Percentiles rank a stretch among this genome's conserved stretches.
These are phyloP conservation scores for Chaetops frenatus DNA, from an alignment of 2,113 vertebrate genomes.

Conservation along the genomic window DNA sequence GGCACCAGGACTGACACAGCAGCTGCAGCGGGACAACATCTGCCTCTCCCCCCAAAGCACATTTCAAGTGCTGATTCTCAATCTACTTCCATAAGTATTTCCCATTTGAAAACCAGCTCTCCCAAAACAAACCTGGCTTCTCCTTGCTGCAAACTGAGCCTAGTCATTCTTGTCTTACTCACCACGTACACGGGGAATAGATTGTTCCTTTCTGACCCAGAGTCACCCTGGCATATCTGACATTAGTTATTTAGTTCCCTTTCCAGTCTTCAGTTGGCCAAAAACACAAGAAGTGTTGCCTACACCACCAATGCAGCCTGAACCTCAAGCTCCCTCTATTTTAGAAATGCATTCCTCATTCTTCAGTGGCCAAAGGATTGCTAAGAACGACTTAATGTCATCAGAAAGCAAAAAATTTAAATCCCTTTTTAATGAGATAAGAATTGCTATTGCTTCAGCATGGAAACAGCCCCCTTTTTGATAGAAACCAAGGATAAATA, in stretches of 20 bases:
- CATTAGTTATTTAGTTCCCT: not conserved
- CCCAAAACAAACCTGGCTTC: not conserved
- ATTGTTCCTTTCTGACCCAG: not conserved
- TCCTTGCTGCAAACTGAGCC: not conserved
- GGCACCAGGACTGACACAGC: not conserved
- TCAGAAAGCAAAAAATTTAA: not conserved
- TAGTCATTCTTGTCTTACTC: not conserved
- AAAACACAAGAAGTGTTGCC: not conserved
- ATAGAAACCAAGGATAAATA: not conserved
- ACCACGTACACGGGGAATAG: not conserved
- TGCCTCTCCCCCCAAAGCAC: not conserved
- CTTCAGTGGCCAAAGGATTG: not conserved
- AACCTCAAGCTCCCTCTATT: not conserved
- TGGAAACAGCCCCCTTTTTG: not conserved
- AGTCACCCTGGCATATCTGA: not conserved
- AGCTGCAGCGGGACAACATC: not conserved
- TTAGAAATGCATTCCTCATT: not conserved
- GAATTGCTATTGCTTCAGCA: not conserved
- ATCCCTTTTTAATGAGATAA: slow-evolving; percentile 33
- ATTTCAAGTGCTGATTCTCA: not conserved
- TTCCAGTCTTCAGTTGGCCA: not conserved
- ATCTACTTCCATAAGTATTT: not conserved
- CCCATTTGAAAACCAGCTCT: not conserved
- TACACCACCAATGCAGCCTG: not conserved
- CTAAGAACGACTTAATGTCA: not conserved